A percentile compares a stretch with the other conserved stretches of the same genome.
Evolutionary conservation across 2,113 vertebrate species (phyloP).

Genomic region (Malurus cyaneus): DNA sequence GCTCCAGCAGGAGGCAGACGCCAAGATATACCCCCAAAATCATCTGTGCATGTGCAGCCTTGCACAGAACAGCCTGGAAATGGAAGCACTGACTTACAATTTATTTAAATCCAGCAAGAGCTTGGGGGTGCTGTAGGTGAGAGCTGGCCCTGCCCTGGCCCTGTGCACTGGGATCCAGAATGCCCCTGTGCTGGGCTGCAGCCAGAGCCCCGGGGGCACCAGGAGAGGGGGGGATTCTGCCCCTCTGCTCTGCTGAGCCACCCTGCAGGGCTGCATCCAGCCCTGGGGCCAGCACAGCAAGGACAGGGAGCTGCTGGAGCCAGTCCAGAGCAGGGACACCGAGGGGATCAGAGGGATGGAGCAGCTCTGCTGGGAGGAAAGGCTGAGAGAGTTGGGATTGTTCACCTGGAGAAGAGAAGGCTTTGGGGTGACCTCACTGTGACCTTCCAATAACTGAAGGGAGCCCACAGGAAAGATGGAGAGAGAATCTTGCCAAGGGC

Average conservation of each 20-base stretch:
- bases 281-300: not conserved
- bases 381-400: too few species aligned
- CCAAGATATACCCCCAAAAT: accelerated
- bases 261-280: not conserved
- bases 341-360: too few species aligned
- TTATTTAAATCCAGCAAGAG: not conserved
- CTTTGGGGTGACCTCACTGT: not conserved
- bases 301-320: not conserved
- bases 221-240: not conserved
- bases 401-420: not conserved
- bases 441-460: not conserved
- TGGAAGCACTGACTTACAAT: not conserved
- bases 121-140: not conserved
- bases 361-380: too few species aligned
- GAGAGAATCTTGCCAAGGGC: not conserved
- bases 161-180: not conserved
- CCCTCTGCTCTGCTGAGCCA: not conserved
- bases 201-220: not conserved
- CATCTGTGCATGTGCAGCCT: accelerated
- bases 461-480: not conserved
- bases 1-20: not conserved
- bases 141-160: not conserved
- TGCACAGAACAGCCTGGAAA: accelerated
- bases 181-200: not conserved
- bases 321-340: too few species aligned